These are phyloP conservation scores for Morpho helenor DNA, from an alignment of 2,888 invertebrate species.

Conservation along the genomic window DNA sequence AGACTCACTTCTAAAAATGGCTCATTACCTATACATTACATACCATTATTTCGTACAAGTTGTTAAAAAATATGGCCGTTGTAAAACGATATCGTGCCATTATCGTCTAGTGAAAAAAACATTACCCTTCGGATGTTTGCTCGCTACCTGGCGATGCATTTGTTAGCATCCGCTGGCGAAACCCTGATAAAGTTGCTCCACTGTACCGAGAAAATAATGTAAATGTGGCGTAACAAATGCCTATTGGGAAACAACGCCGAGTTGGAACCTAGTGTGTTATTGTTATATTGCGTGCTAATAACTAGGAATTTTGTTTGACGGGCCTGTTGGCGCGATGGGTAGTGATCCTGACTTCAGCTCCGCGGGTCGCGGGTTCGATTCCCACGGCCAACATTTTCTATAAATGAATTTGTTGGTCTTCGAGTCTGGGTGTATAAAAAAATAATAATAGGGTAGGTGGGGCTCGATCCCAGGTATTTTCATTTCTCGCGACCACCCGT, in stretches of 20 bases:
- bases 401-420: too few relatives aligned
- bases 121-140: constrained; percentile 32
- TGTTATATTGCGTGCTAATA: not conserved
- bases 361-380: too few relatives aligned
- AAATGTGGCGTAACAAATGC: constrained; percentile 31
- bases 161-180: constrained; percentile 45
- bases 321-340: too few relatives aligned
- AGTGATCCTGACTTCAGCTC: too few relatives aligned
- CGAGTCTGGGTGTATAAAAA: too few relatives aligned
- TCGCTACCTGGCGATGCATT: constrained; percentile 34
- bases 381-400: too few relatives aligned
- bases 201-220: constrained; percentile 25
- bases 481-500: too few relatives aligned
- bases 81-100: constrained; percentile 7
- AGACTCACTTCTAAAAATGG: too few relatives aligned
- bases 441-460: too few relatives aligned
- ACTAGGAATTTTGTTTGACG: not conserved
- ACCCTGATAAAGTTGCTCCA: constrained; percentile 50
- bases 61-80: not conserved
- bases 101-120: constrained; percentile 6
- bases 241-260: constrained; percentile 16
- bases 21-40: too few relatives aligned
- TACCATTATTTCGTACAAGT: constrained; percentile 4
- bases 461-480: too few relatives aligned
- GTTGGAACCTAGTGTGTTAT: not conserved